Evolutionary conservation across 2,888 invertebrate genomes (phyloP), one percentile per base, ranked within the genome.

Genomic region (Laothoe populi): DNA sequence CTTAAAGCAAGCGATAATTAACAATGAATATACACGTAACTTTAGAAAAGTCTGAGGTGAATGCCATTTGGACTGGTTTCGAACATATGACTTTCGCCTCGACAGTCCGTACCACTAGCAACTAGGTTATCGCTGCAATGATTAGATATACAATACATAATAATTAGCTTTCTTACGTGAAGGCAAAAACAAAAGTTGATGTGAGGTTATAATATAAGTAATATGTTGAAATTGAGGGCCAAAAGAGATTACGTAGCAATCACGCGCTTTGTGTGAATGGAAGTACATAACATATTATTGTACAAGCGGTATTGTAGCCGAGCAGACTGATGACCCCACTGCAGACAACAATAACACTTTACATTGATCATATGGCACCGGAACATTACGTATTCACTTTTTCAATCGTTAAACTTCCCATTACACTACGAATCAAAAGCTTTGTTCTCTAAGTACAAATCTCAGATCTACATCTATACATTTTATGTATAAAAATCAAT

Each of bases 271-370:
- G 73, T 53, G 77, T 81, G 82, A 86, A 84, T 87, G 81, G 73
- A 76, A 58, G 40, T 42, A 58, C 57, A 57, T 40, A 11, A 38
- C 65, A 72, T 4, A 8, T 8, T 73, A 87, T 83, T 85, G 81
- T 83, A 74, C 64, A 57, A 66, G 63, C 69, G 74, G 77, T 75
- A 84, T 87, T 87, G 86, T 83, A 71, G 70, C 70, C 74, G 74
- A 63, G 69, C 74, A 77, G 81, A 79, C 74, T 84, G 81, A 83
- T 85, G 83, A 84, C 86, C 86, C 82, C 80, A 78, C 73, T 76
- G 78, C 82, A 79, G 70, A 67, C 69, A 64, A 81, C 81, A 83
- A 84, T 83, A 77, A 75, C 76, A 76, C 73, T 74, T 78, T 74
- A 73, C 72, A 63, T 70, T 70, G 75, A 78, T 82, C 79, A 76